A percentile compares a stretch with the other conserved stretches of the same genome.
Conservation (phyloP, 2,113 vertebrate genomes). For the Dasyurus viverrinus region DNA sequence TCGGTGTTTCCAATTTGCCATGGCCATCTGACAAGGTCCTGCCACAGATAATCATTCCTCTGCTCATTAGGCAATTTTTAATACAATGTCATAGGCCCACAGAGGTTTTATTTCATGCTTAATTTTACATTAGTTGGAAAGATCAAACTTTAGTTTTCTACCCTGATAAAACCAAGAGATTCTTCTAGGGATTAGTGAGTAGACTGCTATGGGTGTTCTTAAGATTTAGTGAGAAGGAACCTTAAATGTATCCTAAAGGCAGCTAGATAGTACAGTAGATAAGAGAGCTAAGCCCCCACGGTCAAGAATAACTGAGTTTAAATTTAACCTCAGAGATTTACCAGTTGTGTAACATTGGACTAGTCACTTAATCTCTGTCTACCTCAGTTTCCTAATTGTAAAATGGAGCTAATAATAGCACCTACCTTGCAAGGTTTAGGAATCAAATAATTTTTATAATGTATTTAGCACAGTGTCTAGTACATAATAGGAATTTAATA, state of each 20-base stretch:
- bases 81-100: neutral
- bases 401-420: neutral
- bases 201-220: neutral
- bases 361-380: neutral
- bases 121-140: neutral
- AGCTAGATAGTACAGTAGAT: neutral
- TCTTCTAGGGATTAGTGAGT: neutral
- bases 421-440: neutral
- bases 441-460: neutral
- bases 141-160: neutral
- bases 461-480: neutral
- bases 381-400: neutral
- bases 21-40: neutral
- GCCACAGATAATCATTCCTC: neutral
- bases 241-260: neutral
- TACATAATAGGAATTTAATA: neutral
- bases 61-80: neutral
- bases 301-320: neutral
- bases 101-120: constrained; percentile 20
- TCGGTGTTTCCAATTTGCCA: neutral
- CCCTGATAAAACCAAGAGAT: neutral
- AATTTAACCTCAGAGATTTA: neutral
- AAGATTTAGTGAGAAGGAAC: neutral
- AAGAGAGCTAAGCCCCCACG: neutral
- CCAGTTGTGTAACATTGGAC: neutral